phyloP scores from a whole-genome alignment of 2,888 invertebrate genomes.

The Pyrocoelia pectoralis region DNA sequence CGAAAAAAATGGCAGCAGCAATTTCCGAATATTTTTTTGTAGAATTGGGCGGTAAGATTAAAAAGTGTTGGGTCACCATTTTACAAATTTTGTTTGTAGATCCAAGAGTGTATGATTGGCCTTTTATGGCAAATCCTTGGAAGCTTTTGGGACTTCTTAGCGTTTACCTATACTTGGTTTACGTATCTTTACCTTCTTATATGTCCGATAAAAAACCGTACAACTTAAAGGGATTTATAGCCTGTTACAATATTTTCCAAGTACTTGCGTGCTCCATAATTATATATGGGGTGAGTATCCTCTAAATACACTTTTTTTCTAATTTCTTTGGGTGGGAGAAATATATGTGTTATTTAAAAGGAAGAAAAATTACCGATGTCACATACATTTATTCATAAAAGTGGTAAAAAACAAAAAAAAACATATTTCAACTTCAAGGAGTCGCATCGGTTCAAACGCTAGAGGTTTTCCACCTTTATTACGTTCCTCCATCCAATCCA shows the following conservation, averaged over 20 bases:
- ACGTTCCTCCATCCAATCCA: too few species aligned
- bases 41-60: slow-evolving; percentile 1
- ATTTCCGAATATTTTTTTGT: background rate
- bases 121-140: slow-evolving; percentile 68
- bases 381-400: too few species aligned
- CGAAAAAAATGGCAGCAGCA: too few species aligned
- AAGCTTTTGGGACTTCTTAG: slow-evolving; percentile 47
- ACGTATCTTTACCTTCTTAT: slow-evolving; percentile 6
- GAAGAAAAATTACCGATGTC: too few species aligned
- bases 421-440: too few species aligned
- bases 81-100: slow-evolving; percentile 56
- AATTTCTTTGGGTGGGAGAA: too few species aligned
- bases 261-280: background rate
- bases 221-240: slow-evolving; percentile 7
- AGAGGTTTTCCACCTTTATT: too few species aligned
- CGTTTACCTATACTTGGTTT: slow-evolving; percentile 6
- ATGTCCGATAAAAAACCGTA: slow-evolving; percentile 15
- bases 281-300: slow-evolving; percentile 17
- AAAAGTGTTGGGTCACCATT: background rate
- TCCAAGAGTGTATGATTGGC: slow-evolving; percentile 69
- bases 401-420: too few species aligned
- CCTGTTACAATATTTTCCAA: slow-evolving; percentile 19
- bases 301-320: background rate
- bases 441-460: too few species aligned
- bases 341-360: too few species aligned